Evolutionary conservation across 2,113 vertebrate species (phyloP).

Genomic region (Scatophagus argus): DNA sequence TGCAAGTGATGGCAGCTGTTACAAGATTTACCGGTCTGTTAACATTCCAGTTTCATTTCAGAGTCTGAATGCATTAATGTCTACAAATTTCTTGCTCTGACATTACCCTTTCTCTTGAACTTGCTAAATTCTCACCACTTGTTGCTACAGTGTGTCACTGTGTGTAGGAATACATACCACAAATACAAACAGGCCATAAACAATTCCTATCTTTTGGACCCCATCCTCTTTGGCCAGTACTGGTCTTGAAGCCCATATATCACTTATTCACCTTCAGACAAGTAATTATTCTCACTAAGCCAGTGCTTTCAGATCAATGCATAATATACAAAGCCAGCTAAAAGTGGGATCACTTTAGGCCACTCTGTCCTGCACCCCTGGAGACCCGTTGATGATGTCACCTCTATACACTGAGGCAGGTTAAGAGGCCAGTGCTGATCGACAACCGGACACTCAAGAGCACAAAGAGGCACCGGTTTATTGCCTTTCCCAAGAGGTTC

Average conservation of each 20-base stretch:
- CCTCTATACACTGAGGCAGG: slow-evolving; percentile 63
- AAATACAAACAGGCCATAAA: slow-evolving; percentile 21
- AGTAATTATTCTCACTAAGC: slow-evolving; percentile 48
- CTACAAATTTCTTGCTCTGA: background rate
- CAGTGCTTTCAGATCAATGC: slow-evolving; percentile 46
- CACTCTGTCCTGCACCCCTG: slow-evolving; percentile 44
- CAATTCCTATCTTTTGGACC: slow-evolving; percentile 8
- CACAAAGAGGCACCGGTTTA: slow-evolving; percentile 83
- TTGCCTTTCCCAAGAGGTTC: slow-evolving; percentile 83
- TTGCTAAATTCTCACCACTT: background rate
- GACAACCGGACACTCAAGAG: slow-evolving; percentile 73
- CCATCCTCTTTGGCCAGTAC: slow-evolving; percentile 11
- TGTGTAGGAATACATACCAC: slow-evolving; percentile 3
- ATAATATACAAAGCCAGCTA: slow-evolving; percentile 36
- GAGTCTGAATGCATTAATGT: background rate
- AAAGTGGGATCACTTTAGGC: slow-evolving; percentile 49
- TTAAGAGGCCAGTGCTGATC: slow-evolving; percentile 77
- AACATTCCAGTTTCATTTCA: background rate
- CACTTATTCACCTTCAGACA: slow-evolving; percentile 53
- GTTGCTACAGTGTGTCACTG: slow-evolving; percentile 14
- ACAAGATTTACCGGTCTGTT: background rate
- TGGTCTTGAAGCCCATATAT: slow-evolving; percentile 44
- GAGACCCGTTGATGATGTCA: slow-evolving; percentile 73
- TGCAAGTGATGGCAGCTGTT: background rate
- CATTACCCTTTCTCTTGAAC: slow-evolving; percentile 16